phyloP scores from a whole-genome alignment of 2,888 invertebrate genomes.

The Heteromurus nitidus region DNA sequence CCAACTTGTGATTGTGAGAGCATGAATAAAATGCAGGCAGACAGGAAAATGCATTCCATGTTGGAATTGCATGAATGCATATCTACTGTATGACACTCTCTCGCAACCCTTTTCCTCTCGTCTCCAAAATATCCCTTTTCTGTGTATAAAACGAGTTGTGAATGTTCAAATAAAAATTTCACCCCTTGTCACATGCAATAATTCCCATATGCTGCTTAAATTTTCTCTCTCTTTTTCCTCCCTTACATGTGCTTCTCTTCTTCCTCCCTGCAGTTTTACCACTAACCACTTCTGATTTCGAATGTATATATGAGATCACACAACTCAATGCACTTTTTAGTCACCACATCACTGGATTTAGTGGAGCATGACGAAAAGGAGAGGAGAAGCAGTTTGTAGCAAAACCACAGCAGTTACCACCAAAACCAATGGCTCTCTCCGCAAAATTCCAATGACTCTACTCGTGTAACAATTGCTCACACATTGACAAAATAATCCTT shows the following conservation, averaged over 20 bases:
- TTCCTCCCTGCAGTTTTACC: not conserved
- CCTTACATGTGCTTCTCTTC: not conserved
- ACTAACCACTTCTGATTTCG: not conserved
- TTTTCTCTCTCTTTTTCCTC: not conserved
- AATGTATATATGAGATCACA: not conserved
- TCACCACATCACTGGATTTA: too few relatives aligned
- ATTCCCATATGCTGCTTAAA: conserved; percentile 61
- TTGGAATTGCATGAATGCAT: not conserved
- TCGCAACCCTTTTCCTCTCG: conserved; percentile 35
- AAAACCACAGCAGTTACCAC: conserved; percentile 18
- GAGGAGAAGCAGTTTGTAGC: too few relatives aligned
- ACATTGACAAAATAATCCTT: not conserved
- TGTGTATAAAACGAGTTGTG: conserved; percentile 21
- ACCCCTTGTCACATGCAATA: conserved; percentile 70
- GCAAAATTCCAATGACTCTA: not conserved
- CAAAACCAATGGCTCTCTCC: not conserved
- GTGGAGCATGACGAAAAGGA: conserved; percentile 10
- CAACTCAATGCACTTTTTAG: too few relatives aligned
- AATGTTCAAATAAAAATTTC: conserved; percentile 69
- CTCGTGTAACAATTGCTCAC: too few relatives aligned
- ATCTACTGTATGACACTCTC: not conserved
- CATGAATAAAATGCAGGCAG: conserved; percentile 4
- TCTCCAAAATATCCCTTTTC: too few relatives aligned
- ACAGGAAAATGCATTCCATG: too few relatives aligned
- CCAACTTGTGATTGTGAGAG: not conserved